phyloP scores from a whole-genome alignment of 2,113 vertebrate genomes.

The Zosterops lateralis region DNA sequence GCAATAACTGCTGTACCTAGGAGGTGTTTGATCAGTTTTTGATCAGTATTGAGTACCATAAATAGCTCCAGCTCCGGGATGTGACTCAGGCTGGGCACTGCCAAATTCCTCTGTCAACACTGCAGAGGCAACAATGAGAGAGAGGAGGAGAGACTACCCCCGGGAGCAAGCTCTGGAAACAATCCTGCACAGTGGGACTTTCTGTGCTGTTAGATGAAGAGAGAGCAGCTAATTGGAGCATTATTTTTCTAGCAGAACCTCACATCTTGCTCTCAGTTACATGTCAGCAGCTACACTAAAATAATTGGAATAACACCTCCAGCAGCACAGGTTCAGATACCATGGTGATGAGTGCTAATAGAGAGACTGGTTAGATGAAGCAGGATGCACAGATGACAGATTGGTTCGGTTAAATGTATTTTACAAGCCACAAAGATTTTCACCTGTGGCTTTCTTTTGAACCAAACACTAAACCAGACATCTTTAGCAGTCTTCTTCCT shows the following conservation, averaged over 20 bases:
- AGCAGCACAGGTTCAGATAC: slow-evolving; percentile 25
- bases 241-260: slow-evolving; percentile 45
- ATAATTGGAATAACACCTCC: slow-evolving; percentile 49
- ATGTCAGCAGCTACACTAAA: slow-evolving; percentile 13
- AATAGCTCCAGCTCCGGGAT: not conserved
- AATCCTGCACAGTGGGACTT: not conserved
- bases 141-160: not conserved
- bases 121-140: not conserved
- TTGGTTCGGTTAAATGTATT: not conserved
- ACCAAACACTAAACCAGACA: not conserved
- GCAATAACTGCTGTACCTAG: not conserved
- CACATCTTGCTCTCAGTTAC: slow-evolving; percentile 22
- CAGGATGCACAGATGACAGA: not conserved
- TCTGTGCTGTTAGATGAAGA: not conserved
- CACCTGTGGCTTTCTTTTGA: slow-evolving; percentile 1
- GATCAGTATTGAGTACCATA: not conserved
- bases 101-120: not conserved
- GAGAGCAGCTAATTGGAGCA: slow-evolving; percentile 39
- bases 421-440: not conserved
- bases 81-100: not conserved
- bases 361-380: not conserved
- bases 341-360: slow-evolving; percentile 16
- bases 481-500: not conserved
- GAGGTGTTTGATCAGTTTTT: not conserved
- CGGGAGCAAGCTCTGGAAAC: slow-evolving; percentile 1